phyloP scores from a whole-genome alignment of 2,113 vertebrate species.

The Eudyptes chrysolophus region DNA sequence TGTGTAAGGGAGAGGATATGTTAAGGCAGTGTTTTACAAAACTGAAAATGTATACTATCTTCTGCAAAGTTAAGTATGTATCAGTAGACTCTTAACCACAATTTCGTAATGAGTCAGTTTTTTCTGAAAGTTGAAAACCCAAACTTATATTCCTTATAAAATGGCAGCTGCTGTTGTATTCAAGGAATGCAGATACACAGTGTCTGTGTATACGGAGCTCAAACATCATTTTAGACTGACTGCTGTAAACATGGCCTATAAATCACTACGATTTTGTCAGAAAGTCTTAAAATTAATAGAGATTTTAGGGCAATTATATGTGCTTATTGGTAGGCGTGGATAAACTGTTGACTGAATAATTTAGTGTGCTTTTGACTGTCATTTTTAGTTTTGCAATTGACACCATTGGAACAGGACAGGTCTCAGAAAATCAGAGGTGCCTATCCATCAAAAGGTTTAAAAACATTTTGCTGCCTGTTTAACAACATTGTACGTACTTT shows the following conservation, averaged over 20 bases:
- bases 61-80: not conserved
- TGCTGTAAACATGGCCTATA: not conserved
- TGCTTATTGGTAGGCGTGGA: not conserved
- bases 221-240: not conserved
- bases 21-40: not conserved
- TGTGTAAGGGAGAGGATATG: not conserved
- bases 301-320: not conserved
- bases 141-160: not conserved
- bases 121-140: not conserved
- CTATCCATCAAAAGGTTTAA: not conserved
- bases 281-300: not conserved
- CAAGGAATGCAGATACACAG: not conserved
- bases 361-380: not conserved
- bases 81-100: not conserved
- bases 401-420: not conserved
- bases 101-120: not conserved
- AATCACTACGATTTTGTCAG: not conserved
- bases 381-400: not conserved
- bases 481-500: not conserved
- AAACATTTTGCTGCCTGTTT: constrained; percentile 10
- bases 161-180: not conserved
- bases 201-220: not conserved
- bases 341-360: not conserved
- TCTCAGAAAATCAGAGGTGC: not conserved
- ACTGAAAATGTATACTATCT: not conserved